Percentiles rank a stretch among this genome's conserved stretches.
These are phyloP conservation scores for Prionace glauca DNA, from an alignment of 2,797 vertebrate genomes.

Conservation along the genomic window DNA sequence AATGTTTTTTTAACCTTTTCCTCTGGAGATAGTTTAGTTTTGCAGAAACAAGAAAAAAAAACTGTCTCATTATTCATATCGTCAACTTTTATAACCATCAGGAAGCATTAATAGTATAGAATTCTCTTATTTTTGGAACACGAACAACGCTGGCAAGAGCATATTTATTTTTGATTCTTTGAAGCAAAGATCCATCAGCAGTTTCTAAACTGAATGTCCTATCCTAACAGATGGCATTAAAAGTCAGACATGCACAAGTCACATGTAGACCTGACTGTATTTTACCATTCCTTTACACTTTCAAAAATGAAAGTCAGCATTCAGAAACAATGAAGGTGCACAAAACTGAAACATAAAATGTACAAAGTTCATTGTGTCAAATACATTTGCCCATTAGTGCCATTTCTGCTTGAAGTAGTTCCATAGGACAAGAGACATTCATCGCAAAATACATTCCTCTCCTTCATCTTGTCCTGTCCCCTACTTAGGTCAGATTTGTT, in stretches of 20 bases:
- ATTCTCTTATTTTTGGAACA: not conserved
- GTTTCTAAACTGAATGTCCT: not conserved
- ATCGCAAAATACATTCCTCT: not conserved
- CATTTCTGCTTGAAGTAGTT: not conserved
- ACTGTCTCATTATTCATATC: not conserved
- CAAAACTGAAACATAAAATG: not conserved
- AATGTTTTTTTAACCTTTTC: not conserved
- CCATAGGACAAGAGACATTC: not conserved
- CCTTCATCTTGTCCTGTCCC: not conserved
- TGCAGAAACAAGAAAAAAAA: no score
- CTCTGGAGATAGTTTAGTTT: not conserved
- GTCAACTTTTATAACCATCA: not conserved
- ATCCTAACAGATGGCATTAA: not conserved
- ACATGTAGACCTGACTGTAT: not conserved
- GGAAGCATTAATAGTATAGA: not conserved
- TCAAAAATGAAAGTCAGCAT: not conserved
- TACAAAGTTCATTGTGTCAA: not conserved
- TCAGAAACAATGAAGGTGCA: not conserved
- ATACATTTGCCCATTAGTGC: not conserved
- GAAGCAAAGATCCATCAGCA: not conserved
- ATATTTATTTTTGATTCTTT: not conserved
- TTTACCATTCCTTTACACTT: no score
- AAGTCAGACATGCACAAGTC: not conserved
- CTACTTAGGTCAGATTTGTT: not conserved
- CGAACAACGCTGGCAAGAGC: not conserved